phyloP scores from a whole-genome alignment of 2,888 invertebrate genomes.

The Nymphalis polychloros region DNA sequence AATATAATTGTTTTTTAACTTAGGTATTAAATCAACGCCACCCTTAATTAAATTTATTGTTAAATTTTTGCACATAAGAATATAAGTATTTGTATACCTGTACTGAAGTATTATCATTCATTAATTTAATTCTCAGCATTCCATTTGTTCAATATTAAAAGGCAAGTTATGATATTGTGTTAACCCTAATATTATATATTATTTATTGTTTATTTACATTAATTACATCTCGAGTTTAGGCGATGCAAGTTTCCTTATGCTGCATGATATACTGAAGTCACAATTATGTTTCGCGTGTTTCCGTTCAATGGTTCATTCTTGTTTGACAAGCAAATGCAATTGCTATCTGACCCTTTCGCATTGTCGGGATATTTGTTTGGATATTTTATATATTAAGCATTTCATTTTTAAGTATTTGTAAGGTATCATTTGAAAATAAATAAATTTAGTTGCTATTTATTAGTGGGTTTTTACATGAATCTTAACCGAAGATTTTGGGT shows the following conservation, averaged over 20 bases:
- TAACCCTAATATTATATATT: background rate
- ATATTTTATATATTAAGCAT: background rate
- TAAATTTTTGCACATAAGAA: too few species aligned
- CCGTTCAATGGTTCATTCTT: constrained; percentile 34
- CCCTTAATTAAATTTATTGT: too few species aligned
- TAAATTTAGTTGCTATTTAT: constrained; percentile 3
- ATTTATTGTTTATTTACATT: constrained; percentile 14
- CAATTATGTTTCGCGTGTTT: constrained; percentile 33
- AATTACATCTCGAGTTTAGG: constrained; percentile 1
- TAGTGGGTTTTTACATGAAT: too few species aligned
- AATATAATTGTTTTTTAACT: too few species aligned
- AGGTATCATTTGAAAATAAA: too few species aligned
- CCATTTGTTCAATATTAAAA: too few species aligned
- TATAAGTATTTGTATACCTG: too few species aligned
- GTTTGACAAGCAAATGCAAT: constrained; percentile 33
- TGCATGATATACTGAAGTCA: constrained; percentile 2
- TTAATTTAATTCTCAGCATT: too few species aligned
- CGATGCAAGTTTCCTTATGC: constrained; percentile 1
- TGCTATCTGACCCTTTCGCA: constrained; percentile 29
- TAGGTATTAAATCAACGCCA: too few species aligned
- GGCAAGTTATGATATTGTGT: background rate
- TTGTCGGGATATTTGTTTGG: constrained; percentile 10
- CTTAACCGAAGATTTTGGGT: too few species aligned
- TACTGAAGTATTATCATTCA: too few species aligned
- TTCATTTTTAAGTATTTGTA: too few species aligned